phyloP scores from a whole-genome alignment of 2,888 invertebrate genomes.

The Pharmacophagus antenor region DNA sequence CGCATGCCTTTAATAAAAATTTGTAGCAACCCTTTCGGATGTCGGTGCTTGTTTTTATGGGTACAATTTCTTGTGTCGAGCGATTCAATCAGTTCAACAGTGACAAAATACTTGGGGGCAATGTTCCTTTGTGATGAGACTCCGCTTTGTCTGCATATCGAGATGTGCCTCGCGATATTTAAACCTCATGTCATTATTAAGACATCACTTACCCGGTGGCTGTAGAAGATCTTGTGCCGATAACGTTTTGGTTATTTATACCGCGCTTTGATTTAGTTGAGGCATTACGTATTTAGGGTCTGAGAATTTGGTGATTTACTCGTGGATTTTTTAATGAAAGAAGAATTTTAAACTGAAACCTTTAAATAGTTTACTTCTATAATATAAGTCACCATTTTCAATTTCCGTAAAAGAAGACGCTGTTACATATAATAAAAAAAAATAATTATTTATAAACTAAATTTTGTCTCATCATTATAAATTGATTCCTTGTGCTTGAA shows the following conservation, averaged over 20 bases:
- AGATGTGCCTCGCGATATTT: slow-evolving; percentile 76
- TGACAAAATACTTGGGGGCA: slow-evolving; percentile 76
- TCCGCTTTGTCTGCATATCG: slow-evolving; percentile 56
- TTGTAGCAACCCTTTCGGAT: slow-evolving; percentile 63
- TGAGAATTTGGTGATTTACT: background rate
- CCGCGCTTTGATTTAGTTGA: slow-evolving; percentile 37
- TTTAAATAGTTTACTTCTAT: background rate
- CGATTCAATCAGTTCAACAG: slow-evolving; percentile 76
- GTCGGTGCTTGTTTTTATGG: slow-evolving; percentile 55
- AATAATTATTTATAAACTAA: background rate
- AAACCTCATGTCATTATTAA: slow-evolving; percentile 76
- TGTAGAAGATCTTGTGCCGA: slow-evolving; percentile 61
- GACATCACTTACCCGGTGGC: slow-evolving; percentile 80
- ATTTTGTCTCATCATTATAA: slow-evolving; percentile 47
- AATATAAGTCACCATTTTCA: background rate
- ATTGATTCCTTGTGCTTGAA: slow-evolving; percentile 54
- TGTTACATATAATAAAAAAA: background rate
- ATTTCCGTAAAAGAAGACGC: background rate
- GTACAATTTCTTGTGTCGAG: slow-evolving; percentile 52
- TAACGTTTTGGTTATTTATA: slow-evolving; percentile 69
- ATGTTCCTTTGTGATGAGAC: slow-evolving; percentile 69
- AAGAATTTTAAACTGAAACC: no score
- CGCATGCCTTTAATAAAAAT: slow-evolving; percentile 61
- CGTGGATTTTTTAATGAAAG: background rate
- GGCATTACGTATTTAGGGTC: background rate